Evolutionary conservation across 2,113 vertebrate genomes (phyloP).

Genomic region (Channa maculata): DNA sequence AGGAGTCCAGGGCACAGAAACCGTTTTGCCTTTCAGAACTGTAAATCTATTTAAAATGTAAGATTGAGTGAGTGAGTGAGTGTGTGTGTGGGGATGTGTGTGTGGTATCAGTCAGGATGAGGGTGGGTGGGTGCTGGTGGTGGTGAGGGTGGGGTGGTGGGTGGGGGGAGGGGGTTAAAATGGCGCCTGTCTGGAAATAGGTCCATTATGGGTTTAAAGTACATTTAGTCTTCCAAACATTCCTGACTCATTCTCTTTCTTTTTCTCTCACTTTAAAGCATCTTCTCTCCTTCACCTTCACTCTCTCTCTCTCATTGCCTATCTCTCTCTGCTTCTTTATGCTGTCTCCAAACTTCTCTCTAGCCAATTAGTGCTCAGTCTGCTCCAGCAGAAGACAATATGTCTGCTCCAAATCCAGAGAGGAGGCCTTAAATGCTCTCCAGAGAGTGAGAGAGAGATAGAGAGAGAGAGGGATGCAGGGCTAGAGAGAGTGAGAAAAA

Average conservation of each 20-base stretch:
- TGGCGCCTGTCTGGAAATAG: slow-evolving; percentile 79
- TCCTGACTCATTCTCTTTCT: slow-evolving; percentile 56
- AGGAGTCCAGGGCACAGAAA: slow-evolving; percentile 4
- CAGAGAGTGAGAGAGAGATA: slow-evolving; percentile 44
- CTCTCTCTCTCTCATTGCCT: not conserved
- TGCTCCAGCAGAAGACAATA: slow-evolving; percentile 75
- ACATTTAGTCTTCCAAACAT: slow-evolving; percentile 74
- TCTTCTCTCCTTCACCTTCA: slow-evolving; percentile 20
- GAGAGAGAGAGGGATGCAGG: slow-evolving; percentile 4
- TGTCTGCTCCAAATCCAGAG: slow-evolving; percentile 73
- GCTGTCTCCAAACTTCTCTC: slow-evolving; percentile 74
- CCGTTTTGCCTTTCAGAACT: slow-evolving; percentile 12
- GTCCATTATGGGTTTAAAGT: slow-evolving; percentile 80
- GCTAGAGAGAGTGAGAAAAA: not conserved
- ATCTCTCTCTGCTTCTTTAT: slow-evolving; percentile 31
- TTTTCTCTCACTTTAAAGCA: slow-evolving; percentile 53
- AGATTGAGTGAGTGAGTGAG: not conserved
- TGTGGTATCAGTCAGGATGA: not conserved
- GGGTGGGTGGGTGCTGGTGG: not conserved
- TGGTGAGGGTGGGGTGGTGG: not conserved
- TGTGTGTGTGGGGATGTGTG: slow-evolving; percentile 14
- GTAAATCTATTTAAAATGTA: slow-evolving; percentile 31
- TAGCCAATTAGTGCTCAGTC: slow-evolving; percentile 75
- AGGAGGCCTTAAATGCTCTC: slow-evolving; percentile 73
- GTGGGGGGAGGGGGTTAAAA: slow-evolving; percentile 50